Base-by-base conservation (phyloP, 1,140 invertebrate genomes). In the Neotoxoptera formosana region DNA sequence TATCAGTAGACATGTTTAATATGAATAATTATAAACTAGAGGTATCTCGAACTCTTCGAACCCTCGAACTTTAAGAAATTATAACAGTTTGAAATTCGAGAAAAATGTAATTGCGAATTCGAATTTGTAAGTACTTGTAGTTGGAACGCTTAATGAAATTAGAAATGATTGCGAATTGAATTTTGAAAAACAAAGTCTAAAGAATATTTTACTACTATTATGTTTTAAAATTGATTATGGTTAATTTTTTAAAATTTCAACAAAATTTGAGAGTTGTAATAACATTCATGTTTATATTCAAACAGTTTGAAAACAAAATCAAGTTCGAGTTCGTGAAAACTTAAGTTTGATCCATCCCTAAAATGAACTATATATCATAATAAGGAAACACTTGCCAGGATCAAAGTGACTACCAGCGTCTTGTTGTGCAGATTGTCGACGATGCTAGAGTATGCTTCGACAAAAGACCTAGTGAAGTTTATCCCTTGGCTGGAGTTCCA, bases 401-500 rank as follows among this genome's bases (percentile, higher is more conserved):
- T 98, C 9, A 98, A 98, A 0, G 98, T 98, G 0, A 99, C 98
- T 86, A 97, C 97, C 88, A 99, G 96, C 0, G 98, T 99, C 95
- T 98, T 99, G 94, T 99, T 99, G 94, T 98, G 97, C 47, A 99
- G 95, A 94, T 98, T 98, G 94, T 98, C 97, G 14, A 98, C 97
- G 93, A 98, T 97, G 94, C 98, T 97, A 93, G 97, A 97, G 94
- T 98, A 97, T 60, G 97, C 97, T 94, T 98, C 97, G 9, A 97
- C 97, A 94, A 97, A 98, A 30, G 97, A 98, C 93, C 97, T 96
- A 0, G 98, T 99, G 94, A 99, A 98, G 95, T 99, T 98, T 6
- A 98, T 97, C 23, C 98, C 98, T 94, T 97, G 97, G 17, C 97
- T 97, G 25, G 97, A 97, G 94, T 98, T 98, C 98, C 98, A 99